These are phyloP conservation scores for Netelia fuscicornis DNA, from an alignment of 2,888 invertebrate species.

Conservation along the genomic window DNA sequence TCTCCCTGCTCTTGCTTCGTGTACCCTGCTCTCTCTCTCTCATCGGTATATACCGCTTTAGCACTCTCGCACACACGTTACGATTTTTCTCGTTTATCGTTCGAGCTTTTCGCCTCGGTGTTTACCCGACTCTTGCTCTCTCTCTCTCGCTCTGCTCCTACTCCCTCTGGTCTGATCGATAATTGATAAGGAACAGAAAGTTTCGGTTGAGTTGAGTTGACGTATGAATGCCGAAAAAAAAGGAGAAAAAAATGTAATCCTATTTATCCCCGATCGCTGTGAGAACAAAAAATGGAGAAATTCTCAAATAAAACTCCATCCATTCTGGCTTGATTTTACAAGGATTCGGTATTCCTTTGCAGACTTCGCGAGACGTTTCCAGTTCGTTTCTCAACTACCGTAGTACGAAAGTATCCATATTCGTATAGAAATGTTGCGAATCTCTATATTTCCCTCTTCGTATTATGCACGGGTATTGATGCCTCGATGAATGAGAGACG, in stretches of 20 bases:
- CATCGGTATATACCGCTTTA: slow-evolving; percentile 13
- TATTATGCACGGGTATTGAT: neutral
- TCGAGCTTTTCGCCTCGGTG: slow-evolving; percentile 5
- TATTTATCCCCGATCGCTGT: neutral
- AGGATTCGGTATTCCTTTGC: neutral
- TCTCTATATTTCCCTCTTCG: neutral
- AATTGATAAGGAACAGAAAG: slow-evolving; percentile 5
- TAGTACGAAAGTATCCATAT: neutral
- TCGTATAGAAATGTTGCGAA: neutral
- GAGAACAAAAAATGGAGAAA: neutral
- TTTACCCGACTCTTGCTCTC: slow-evolving; percentile 40
- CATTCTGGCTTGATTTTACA: neutral
- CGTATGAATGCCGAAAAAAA: neutral
- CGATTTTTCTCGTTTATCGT: slow-evolving; percentile 51
- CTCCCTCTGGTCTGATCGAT: slow-evolving; percentile 15
- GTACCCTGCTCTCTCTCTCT: slow-evolving; percentile 38
- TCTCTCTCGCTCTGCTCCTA: slow-evolving; percentile 37
- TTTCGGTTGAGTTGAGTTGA: neutral
- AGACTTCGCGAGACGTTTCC: neutral
- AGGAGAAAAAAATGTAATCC: neutral
- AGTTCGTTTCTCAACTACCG: neutral
- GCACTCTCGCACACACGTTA: slow-evolving; percentile 29
- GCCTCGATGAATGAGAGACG: neutral
- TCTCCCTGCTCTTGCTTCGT: slow-evolving; percentile 34
- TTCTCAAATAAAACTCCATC: neutral